phyloP scores from a whole-genome alignment of 2,888 invertebrate genomes.

The Leucophora obtusa region DNA sequence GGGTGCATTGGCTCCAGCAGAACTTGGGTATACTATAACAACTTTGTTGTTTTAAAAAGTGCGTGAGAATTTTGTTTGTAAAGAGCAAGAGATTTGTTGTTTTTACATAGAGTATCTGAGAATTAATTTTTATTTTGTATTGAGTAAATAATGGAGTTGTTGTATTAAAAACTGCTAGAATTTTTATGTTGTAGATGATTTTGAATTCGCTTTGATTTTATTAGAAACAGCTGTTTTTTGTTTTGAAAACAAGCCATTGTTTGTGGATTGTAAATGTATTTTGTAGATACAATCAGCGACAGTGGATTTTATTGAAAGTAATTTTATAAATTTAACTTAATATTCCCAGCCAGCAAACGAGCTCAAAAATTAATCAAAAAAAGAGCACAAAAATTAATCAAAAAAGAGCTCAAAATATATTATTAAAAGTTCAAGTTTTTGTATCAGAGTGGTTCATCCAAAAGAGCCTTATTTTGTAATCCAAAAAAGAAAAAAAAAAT shows the following conservation, averaged over 20 bases:
- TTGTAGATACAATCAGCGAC: neutral
- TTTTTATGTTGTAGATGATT: constrained; percentile 40
- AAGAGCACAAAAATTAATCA: no score
- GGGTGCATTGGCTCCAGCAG: constrained; percentile 50
- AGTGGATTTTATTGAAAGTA: no score
- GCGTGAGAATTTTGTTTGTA: constrained; percentile 16
- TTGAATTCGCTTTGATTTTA: constrained; percentile 34
- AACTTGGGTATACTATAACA: constrained; percentile 39
- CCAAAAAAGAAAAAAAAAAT: no score
- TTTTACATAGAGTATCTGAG: constrained; percentile 18
- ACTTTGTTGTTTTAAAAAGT: constrained; percentile 21
- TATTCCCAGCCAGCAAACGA: no score
- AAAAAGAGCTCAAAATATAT: no score
- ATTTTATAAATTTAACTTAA: no score
- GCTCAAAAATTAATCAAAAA: no score
- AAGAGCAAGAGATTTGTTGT: constrained; percentile 13
- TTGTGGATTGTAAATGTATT: constrained; percentile 1
- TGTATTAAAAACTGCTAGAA: constrained; percentile 48
- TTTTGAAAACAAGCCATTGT: constrained; percentile 45
- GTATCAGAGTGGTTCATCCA: no score
- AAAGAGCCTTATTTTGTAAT: no score
- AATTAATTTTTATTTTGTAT: neutral
- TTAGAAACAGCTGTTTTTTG: constrained; percentile 50
- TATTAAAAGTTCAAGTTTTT: no score
- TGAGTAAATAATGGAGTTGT: neutral